Base-by-base conservation (phyloP, 2,113 vertebrate species). In the Prochilodus magdalenae region DNA sequence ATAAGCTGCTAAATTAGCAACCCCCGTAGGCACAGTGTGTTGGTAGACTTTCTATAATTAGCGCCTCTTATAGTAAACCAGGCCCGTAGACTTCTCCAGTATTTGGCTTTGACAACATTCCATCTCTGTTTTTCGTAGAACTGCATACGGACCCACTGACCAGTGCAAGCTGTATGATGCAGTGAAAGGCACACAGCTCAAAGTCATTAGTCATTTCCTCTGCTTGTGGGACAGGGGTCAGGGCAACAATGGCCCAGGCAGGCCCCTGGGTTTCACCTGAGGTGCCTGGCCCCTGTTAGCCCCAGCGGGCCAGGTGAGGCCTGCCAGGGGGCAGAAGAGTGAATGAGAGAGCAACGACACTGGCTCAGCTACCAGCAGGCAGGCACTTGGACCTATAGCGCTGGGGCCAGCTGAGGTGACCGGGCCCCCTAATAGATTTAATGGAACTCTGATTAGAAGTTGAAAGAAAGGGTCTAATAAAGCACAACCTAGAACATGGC, bases 121-220 rank as follows among this genome's bases (percentile, higher is more conserved):
- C 49, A 16, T 51, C 49, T 51, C 49, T 51, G 11, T 51, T 44
- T 44, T n/a, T 51, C 14, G 22, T 55, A 55, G 16, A 60, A 60
- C 27, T 69, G 27, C 51, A 33, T 70, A 18, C 27, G 11, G 1
- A 27, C 72, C 22, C 53, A 24, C 53, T 79, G 62, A 51, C 15
- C 74, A 81, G 30, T 57, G 33, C 26, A 20, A 49, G 29, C 26
- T 65, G n/a, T 72, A 40, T 26, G 57, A 83, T 72, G 44, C 29
- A 65, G 71, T 75, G 82, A 85, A 83, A 15, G 10, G 81, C 79
- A 79, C 89, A 84, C 89, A 89, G 87, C 88, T 89, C 91, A 89
- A 89, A 90, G 92, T 94, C 91, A 92, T 90, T 88, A 73, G 86
- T 93, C 90, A 92, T 93, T 88, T 90, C 77, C 81, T 83, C 86